phyloP scores from a whole-genome alignment of 2,113 vertebrate genomes.

The Corvus moneduloides region DNA sequence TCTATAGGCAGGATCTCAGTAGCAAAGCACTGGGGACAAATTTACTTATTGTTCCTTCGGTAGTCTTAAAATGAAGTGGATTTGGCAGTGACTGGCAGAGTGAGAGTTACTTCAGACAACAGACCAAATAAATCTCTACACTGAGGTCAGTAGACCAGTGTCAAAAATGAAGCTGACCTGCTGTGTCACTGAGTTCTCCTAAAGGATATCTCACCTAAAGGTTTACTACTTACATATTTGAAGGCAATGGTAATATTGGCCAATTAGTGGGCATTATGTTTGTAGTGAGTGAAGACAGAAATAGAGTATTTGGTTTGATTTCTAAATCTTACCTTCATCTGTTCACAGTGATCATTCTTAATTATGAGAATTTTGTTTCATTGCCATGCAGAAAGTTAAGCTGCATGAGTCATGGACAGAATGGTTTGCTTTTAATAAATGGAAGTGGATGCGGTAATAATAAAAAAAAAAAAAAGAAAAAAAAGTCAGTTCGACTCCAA shows the following conservation, averaged over 20 bases:
- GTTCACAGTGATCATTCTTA: not conserved
- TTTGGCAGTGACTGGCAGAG: not conserved
- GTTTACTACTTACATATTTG: not conserved
- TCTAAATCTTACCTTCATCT: constrained; percentile 4
- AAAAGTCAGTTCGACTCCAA: constrained; percentile 47
- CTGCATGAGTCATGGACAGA: constrained; percentile 60
- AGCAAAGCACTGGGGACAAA: not conserved
- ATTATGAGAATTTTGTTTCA: constrained; percentile 32
- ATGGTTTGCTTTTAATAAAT: constrained; percentile 61
- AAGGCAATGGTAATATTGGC: not conserved
- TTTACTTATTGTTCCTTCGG: not conserved
- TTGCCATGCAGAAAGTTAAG: constrained; percentile 35
- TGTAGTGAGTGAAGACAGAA: not conserved
- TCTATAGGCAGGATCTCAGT: not conserved
- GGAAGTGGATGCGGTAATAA: constrained; percentile 53
- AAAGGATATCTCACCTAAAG: not conserved
- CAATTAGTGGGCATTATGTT: not conserved
- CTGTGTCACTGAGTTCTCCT: not conserved
- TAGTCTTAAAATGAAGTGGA: not conserved
- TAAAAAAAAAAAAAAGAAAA: not conserved
- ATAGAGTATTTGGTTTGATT: not conserved
- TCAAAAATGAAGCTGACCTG: not conserved
- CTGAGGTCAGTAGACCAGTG: not conserved
- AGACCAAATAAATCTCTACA: not conserved
- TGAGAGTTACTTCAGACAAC: not conserved